Conservation (phyloP, 2,113 vertebrate species). For the Peromyscus leucopus region DNA sequence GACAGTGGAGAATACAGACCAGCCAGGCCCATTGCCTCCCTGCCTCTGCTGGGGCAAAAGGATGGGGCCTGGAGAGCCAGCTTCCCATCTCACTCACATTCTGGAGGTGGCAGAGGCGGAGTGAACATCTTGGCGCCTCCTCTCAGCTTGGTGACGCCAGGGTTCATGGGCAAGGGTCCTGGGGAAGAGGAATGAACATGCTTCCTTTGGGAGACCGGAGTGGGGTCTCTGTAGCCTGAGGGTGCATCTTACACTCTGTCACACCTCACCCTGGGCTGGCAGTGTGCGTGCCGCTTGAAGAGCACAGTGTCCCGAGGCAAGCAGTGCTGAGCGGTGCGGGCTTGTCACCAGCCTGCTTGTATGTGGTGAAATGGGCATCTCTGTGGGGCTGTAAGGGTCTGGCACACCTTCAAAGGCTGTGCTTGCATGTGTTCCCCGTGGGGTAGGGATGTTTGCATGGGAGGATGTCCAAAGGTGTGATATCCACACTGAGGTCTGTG, state of each 20-base stretch:
- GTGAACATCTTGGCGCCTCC: neutral
- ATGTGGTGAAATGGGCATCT: neutral
- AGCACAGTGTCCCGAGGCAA: neutral
- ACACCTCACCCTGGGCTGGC: neutral
- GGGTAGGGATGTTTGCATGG: neutral
- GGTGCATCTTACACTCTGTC: neutral
- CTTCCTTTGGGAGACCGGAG: neutral
- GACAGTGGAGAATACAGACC: neutral
- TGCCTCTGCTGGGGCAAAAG: neutral
- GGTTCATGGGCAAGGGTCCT: neutral
- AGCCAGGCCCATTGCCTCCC: neutral
- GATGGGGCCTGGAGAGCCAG: neutral
- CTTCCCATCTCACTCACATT: conserved; percentile 52
- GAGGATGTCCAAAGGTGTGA: neutral
- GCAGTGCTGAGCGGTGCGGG: neutral
- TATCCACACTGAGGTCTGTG: neutral
- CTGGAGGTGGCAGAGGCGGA: no score
- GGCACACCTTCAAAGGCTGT: neutral
- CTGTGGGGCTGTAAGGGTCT: no score
- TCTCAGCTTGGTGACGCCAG: neutral
- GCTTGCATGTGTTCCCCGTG: no score
- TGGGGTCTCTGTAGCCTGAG: neutral
- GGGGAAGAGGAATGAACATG: neutral
- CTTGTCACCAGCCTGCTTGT: no score
- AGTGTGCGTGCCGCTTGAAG: neutral